A percentile compares a stretch with the other conserved stretches of the same genome.
Conservation (phyloP, 2,113 vertebrate genomes). For the Boulengeromyrus knoepffleri region DNA sequence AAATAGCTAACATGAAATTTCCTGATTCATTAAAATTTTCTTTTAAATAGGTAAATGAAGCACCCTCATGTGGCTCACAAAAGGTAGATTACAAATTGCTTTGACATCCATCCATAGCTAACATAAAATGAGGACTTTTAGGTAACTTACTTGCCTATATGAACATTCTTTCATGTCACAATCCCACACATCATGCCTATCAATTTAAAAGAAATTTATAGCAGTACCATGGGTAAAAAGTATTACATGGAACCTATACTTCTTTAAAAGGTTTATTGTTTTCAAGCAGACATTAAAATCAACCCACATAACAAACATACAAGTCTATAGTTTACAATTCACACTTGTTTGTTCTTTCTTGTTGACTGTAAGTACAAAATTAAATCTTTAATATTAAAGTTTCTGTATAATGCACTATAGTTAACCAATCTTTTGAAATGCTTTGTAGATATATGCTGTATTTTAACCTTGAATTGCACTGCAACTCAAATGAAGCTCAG, state of each 20-base stretch:
- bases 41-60: background rate
- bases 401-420: background rate
- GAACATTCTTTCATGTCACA: background rate
- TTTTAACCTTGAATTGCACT: conserved; percentile 46
- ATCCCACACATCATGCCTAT: background rate
- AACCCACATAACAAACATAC: conserved; percentile 24
- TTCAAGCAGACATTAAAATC: conserved; percentile 34
- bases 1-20: background rate
- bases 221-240: background rate
- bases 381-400: background rate
- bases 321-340: conserved; percentile 22
- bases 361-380: conserved; percentile 18
- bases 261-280: conserved; percentile 26
- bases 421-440: conserved; percentile 19
- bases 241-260: background rate
- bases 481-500: conserved; percentile 43
- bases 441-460: conserved; percentile 27
- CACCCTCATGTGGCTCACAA: background rate
- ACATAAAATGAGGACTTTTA: background rate
- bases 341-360: conserved; percentile 17
- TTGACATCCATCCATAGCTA: background rate
- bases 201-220: background rate
- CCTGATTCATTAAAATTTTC: background rate
- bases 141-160: background rate
- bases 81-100: background rate